Percentiles rank a stretch among this genome's conserved stretches.
phyloP scores from a whole-genome alignment of 1,140 invertebrate genomes.

The Musca domestica region DNA sequence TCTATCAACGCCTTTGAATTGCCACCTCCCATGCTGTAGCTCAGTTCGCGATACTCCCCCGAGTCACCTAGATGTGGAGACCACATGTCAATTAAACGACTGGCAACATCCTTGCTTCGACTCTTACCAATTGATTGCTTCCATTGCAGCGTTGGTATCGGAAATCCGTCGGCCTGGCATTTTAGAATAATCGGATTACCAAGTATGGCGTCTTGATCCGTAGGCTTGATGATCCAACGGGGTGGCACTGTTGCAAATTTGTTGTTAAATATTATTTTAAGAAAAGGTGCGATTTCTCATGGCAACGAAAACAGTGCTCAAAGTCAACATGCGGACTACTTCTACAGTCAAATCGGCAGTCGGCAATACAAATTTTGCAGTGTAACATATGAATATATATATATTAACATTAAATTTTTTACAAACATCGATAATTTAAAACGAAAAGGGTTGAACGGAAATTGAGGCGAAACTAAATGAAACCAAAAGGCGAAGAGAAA shows the following conservation, averaged over 20 bases:
- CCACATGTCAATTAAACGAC: not conserved
- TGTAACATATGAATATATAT: not conserved
- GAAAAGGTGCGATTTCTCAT: not conserved
- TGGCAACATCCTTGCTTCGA: not conserved
- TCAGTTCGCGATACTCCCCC: slow-evolving; percentile 64
- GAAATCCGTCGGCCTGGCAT: slow-evolving; percentile 76
- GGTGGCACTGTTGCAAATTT: slow-evolving; percentile 67
- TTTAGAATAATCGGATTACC: slow-evolving; percentile 68
- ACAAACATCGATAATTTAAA: not conserved
- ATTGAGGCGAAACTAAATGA: not conserved
- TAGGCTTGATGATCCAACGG: slow-evolving; percentile 75
- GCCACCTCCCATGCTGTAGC: slow-evolving; percentile 35
- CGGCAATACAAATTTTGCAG: too few species aligned
- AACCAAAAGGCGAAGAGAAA: not conserved
- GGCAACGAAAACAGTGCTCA: slow-evolving; percentile 8
- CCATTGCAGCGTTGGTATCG: slow-evolving; percentile 72
- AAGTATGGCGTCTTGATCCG: slow-evolving; percentile 69
- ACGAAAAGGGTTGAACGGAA: not conserved
- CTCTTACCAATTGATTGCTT: slow-evolving; percentile 58
- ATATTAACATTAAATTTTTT: not conserved
- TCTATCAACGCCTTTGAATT: slow-evolving; percentile 35
- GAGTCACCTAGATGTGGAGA: slow-evolving; percentile 42
- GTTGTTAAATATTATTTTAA: slow-evolving; percentile 6
- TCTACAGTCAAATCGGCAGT: not conserved
- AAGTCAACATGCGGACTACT: not conserved